Evolutionary conservation across 2,797 vertebrate species (phyloP).

Genomic region (Lepidocolaptes lacrymiger): DNA sequence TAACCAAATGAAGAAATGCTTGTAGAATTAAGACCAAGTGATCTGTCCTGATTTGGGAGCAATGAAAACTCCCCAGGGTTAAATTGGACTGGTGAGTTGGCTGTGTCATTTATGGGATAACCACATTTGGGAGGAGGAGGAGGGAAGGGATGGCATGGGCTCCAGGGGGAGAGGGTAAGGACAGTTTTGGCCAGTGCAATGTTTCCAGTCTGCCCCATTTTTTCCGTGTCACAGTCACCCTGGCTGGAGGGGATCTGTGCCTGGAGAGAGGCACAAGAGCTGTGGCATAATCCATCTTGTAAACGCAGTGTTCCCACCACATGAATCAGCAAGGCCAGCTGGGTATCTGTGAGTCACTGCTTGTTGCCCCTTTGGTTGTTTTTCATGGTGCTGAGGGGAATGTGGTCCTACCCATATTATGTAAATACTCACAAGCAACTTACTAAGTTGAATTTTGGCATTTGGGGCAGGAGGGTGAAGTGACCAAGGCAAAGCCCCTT

Average conservation of each 20-base stretch:
- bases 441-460: not conserved
- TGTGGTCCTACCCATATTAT: not conserved
- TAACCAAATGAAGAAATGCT: not conserved
- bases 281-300: not conserved
- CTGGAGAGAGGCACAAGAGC: not conserved
- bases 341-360: not conserved
- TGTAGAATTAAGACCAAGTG: not conserved
- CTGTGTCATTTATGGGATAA: not conserved
- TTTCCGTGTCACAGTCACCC: not conserved
- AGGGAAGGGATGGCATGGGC: not conserved
- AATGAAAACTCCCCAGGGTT: not conserved
- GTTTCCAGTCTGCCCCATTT: not conserved
- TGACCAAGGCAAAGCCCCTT: not conserved
- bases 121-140: not conserved
- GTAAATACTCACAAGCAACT: not conserved
- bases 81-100: not conserved
- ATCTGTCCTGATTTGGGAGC: not conserved
- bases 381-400: not conserved
- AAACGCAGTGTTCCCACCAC: not conserved
- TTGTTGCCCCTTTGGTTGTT: not conserved
- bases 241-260: not conserved
- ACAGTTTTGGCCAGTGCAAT: not conserved
- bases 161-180: not conserved
- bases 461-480: accelerated
- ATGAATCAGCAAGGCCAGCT: not conserved